Conservation (phyloP, 1,140 invertebrate genomes). For the Drosophila littoralis region DNA sequence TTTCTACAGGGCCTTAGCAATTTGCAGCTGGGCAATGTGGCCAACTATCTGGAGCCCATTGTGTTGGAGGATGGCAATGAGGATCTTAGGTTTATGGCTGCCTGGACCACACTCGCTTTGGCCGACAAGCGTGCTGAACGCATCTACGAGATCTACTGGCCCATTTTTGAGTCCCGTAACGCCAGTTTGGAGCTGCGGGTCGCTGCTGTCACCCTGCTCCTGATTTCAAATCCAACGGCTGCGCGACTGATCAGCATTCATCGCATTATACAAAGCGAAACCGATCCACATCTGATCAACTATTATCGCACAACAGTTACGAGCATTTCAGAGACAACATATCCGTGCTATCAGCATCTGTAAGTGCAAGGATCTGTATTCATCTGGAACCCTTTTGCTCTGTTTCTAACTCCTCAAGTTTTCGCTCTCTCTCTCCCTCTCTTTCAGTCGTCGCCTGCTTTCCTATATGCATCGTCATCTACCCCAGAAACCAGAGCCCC, state of each 20-base stretch:
- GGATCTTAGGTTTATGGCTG: constrained; percentile 87
- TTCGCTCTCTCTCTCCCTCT: background rate
- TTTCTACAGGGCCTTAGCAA: constrained; percentile 89
- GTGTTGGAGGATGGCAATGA: constrained; percentile 85
- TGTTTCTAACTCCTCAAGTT: no score
- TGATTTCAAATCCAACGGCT: constrained; percentile 87
- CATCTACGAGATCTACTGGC: constrained; percentile 88
- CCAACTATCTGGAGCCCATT: constrained; percentile 87
- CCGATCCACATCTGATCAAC: constrained; percentile 88
- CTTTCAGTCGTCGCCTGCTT: constrained; percentile 85
- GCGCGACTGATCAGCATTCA: constrained; percentile 88
- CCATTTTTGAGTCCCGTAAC: constrained; percentile 88
- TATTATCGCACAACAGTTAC: constrained; percentile 90
- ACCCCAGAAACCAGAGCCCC: constrained; percentile 83
- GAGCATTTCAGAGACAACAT: constrained; percentile 88
- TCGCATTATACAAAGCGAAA: constrained; percentile 88
- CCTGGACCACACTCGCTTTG: constrained; percentile 87
- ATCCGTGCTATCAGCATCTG: constrained; percentile 87
- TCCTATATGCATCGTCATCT: constrained; percentile 87
- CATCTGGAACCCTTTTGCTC: no score
- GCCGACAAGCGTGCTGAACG: constrained; percentile 86
- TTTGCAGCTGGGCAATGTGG: constrained; percentile 86
- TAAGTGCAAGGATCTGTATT: constrained; percentile 72
- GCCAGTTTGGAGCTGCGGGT: constrained; percentile 89
- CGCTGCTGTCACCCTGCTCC: constrained; percentile 87